Conservation (phyloP, 2,888 invertebrate genomes). For the Tryphoninae sp. region DNA sequence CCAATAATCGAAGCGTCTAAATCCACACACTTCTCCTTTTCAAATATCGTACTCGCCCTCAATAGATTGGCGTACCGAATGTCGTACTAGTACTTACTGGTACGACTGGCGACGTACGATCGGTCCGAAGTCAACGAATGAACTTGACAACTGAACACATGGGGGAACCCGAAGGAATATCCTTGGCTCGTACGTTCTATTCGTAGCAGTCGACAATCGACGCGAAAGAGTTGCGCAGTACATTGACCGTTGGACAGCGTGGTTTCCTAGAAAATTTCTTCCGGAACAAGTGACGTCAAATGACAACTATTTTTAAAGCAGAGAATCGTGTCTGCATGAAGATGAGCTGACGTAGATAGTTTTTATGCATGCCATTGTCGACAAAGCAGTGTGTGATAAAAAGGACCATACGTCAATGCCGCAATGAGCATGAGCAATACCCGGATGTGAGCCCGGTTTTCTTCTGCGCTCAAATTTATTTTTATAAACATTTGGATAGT, state of each 20-base stretch:
- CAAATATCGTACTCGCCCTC: slow-evolving; percentile 34
- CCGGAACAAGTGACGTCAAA: not conserved
- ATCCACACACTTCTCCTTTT: not conserved
- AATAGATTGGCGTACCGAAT: slow-evolving; percentile 4
- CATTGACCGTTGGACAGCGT: not conserved
- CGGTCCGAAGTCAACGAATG: slow-evolving; percentile 30
- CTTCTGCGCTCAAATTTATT: not conserved
- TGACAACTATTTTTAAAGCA: not conserved
- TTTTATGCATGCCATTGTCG: not conserved
- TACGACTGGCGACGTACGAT: slow-evolving; percentile 9
- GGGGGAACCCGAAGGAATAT: slow-evolving; percentile 4
- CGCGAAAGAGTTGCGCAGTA: slow-evolving; percentile 22
- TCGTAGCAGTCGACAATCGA: slow-evolving; percentile 12
- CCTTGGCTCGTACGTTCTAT: not conserved
- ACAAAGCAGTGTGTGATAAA: not conserved
- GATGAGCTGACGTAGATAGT: not conserved
- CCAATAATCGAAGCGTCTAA: not conserved
- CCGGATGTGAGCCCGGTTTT: not conserved
- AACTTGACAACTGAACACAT: slow-evolving; percentile 55
- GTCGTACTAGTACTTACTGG: slow-evolving; percentile 16
- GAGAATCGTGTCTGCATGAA: not conserved
- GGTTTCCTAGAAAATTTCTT: slow-evolving; percentile 14
- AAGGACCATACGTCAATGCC: not conserved
- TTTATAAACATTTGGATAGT: not conserved
- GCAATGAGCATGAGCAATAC: not conserved